Evolutionary conservation across 2,113 vertebrate genomes (phyloP).

Genomic region (Motacilla alba): DNA sequence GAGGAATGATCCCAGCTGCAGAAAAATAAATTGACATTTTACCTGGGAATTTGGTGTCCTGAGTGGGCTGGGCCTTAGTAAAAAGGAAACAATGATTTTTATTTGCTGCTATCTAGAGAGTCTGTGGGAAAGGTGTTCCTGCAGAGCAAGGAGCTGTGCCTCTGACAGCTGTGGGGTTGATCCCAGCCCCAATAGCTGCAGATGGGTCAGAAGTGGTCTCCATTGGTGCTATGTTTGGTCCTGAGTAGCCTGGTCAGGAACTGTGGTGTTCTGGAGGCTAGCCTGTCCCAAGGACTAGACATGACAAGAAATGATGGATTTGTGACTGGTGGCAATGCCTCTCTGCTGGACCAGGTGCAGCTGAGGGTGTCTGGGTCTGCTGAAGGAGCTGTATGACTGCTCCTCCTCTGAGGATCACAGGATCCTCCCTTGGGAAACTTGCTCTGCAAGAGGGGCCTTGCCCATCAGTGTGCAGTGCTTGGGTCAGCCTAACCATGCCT

Average conservation of each 20-base stretch:
- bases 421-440: neutral
- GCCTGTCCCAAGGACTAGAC: neutral
- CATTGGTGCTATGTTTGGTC: neutral
- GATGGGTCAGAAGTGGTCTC: neutral
- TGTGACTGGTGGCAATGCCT: neutral
- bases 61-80: neutral
- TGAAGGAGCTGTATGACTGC: neutral
- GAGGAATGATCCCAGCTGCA: neutral
- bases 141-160: neutral
- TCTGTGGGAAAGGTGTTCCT: neutral
- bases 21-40: neutral
- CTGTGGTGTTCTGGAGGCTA: neutral
- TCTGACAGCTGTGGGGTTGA: neutral
- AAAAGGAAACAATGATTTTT: accelerated
- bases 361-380: neutral
- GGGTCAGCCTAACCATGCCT: neutral
- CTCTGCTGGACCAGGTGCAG: neutral
- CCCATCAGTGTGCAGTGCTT: accelerated
- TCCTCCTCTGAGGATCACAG: neutral
- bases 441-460: neutral
- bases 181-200: neutral
- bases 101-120: neutral
- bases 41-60: neutral
- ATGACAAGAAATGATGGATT: neutral
- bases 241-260: neutral